Base-by-base conservation (phyloP, 1,140 invertebrate genomes). In the Aphaenogaster rudis region DNA sequence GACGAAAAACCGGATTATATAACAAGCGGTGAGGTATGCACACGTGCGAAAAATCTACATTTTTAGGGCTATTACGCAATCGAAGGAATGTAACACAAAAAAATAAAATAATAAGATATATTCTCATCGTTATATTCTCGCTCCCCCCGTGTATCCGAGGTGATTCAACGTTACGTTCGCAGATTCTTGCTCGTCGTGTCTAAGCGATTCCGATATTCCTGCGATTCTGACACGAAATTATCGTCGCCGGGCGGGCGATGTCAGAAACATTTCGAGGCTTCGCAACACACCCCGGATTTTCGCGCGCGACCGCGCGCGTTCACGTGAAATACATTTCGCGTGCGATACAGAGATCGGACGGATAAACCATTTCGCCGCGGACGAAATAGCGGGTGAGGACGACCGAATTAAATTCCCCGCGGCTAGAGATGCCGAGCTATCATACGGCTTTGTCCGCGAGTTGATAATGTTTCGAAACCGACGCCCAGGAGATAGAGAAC, bases 401-500 rank as follows among this genome's bases (percentile, higher is more conserved):
- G 72, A 61, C 71, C 79, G 79, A 89, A 82, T 89, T 87, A 90
- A 90, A 90, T 89, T 87, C 74, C 50, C 57, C 52, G 71, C 78
- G 88, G 78, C 42, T 79, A 81, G 80, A 81, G 76, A 88, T 52
- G 86, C 72, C 59, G 88, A 85, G 72, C 86, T 74, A 79, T 90
- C 89, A 78, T 89, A 87, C 54, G 64, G 89, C 86, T 90, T 90
- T 90, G 88, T 87, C 67, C 82, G 78, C 74, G 72, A 90, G 86
- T 90, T 87, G 89, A 90, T 90, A 90, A 90, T 89, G 89, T 90
- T 90, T 89, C 72, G 79, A 42, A 76, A 54, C 88, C 66, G 61
- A 87, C 78, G 61, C 72, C 13, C 80, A 88, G 64, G 78, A 42
- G 39, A 80, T 61, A 59, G 66, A 88, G 85, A 67, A 64, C 72